Conservation (phyloP, 1,140 invertebrate species). For the Antheraea pernyi region DNA sequence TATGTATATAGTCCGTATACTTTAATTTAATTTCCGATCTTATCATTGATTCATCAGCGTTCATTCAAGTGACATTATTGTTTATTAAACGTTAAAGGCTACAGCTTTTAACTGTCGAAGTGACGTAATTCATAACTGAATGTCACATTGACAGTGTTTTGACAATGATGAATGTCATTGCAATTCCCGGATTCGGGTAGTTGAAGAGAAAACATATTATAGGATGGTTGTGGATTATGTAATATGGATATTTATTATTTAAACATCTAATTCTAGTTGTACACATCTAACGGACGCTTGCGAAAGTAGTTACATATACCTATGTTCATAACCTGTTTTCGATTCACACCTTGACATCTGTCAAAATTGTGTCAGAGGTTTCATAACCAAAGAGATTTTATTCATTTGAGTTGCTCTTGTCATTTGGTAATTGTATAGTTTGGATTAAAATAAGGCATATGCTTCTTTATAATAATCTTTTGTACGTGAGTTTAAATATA, state of each 20-base stretch:
- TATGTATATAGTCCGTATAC: too few relatives aligned
- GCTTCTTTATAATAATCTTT: too few relatives aligned
- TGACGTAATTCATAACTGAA: neutral
- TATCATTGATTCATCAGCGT: neutral
- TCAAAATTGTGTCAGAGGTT: conserved; percentile 19
- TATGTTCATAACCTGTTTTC: neutral
- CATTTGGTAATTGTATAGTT: too few relatives aligned
- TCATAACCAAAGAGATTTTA: conserved; percentile 3
- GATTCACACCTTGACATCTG: conserved; percentile 13
- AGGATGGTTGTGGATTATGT: neutral
- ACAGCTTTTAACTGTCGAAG: neutral
- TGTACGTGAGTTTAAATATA: too few relatives aligned
- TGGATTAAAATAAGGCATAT: too few relatives aligned
- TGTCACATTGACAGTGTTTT: neutral
- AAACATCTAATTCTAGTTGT: neutral
- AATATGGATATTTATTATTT: neutral
- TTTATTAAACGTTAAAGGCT: neutral
- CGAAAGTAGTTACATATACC: conserved; percentile 8
- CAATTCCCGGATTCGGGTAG: neutral
- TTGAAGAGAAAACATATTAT: conserved; percentile 5
- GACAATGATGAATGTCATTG: neutral
- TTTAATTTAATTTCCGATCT: too few relatives aligned
- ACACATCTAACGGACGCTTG: neutral
- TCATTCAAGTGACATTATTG: neutral
- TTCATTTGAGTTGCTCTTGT: neutral